Base-by-base conservation (phyloP, 2,888 invertebrate genomes). In the Esperia sulphurella region DNA sequence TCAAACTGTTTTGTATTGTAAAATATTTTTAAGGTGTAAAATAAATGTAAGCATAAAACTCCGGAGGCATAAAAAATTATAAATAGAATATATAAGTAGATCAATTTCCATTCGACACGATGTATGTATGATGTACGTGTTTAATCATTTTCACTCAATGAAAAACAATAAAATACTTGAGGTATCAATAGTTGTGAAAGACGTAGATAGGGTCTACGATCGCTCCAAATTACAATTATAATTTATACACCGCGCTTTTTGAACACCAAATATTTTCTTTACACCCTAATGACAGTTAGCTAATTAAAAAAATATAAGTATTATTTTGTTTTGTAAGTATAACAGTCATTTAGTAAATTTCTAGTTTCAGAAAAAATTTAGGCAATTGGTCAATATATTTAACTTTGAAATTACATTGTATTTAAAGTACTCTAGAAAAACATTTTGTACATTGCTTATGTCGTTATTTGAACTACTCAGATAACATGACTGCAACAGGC, bases 221-320 rank as follows among this genome's bases (percentile, higher is more conserved):
- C 59, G 62, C 68, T 55, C 72, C 77, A 72, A 66, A 65, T 75
- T 77, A 75, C 68, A 71, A 66, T 71, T 73, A 75, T 67, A 76
- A 70, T 71, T 69, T 72, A 71, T 78, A 77, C 71, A 79, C 76
- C 75, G 79, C 74, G 78, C 71, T 76, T 79, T 69, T 78, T 86
- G 85, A 86, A 87, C 84, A 83, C 85, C 74, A 78, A 85, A 79
- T 72, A 79, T 78, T 73, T 63, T 75, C 64, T 65, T 71, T 75
- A 65, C 79, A 83, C 70, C 80, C 83, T 86, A 85, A 82, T 59
- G 74, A 81, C 78, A 81, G 83, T 73, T 82, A 81, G 83, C 84
- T 87, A 86, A 83, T 74, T 86, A 87, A 88, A 88, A 87, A 88
- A 87, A 87, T 86, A 87, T 84, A 87, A 75, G 79, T 78, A 59